Evolutionary conservation across 2,113 vertebrate genomes (phyloP), one percentile per base, ranked within the genome.

Genomic region (Gopherus flavomarginatus): DNA sequence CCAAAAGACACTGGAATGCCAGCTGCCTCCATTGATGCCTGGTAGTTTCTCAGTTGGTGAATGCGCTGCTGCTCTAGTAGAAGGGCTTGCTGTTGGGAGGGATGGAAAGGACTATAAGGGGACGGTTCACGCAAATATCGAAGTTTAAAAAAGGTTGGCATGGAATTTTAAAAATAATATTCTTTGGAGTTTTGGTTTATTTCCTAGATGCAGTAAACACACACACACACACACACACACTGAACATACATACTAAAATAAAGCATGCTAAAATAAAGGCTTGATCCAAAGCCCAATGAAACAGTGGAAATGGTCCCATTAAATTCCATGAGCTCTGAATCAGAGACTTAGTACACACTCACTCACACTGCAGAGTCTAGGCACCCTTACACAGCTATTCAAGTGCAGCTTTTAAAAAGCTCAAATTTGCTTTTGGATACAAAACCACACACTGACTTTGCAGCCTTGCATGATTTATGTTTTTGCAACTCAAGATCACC

Each of bases 11-110:
- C 98, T 0, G 99, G 98, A 92, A 99, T 97, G 31, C 99, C 99
- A 0, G 99, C 99, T 0, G 99, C 99, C 97, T 99, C 99, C 98
- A 99, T 98, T 0, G 99, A 99, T 0, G 99, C 99, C 96, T 99
- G 99, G 98, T 99, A 99, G 97, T 98, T 99, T 97, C 99, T 99
- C 98, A 99, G 97, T 98, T 99, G 99, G 97, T 99, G 99, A 91
- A 99, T 99, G 54, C 99, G 98, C 96, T 99, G 99, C 97, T 99
- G 99, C 96, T 99, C 99, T 96, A 99, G 97, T 31, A 99, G 97
- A 59, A 99, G 97, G 26, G 99, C 99, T 98, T 99, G 99, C 99
- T 99, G 98, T 52, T 89, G 86, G 77, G 50, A 62, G 27, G 54
- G 88, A 42, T 92, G 29, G 12, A 93, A 93, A 82, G 5, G 59